Evolutionary conservation across 2,797 vertebrate species (phyloP), one percentile per base, ranked within the genome.

Genomic region (Rachycentron canadum): DNA sequence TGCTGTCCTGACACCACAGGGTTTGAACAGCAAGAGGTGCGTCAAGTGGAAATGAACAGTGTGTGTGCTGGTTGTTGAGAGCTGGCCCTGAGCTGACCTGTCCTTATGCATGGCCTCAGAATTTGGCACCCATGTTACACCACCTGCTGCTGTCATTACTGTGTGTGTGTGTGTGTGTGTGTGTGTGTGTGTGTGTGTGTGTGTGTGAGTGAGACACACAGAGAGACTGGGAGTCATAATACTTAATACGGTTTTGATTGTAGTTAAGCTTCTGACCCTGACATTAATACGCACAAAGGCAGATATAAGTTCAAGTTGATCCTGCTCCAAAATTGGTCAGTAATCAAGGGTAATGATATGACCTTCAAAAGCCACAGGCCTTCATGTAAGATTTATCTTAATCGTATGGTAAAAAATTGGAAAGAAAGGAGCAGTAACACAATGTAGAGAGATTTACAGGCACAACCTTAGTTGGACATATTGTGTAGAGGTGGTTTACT

Each of bases 61-160:
- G 28, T 65, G 73, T 82, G 71, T 70, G 58, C 62, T 11, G 3
- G 53, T 60, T 34, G 49, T 61, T 57, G 65, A 79, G 76, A 47
- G 28, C 49, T 32, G 65, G 53, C 67, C 69, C 72, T 56, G 40
- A 71, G 58, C 72, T 83, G 86, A 89, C 86, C 76, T 71, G 74
- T 74, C 73, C 82, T 87, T 71, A 70, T 75, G 77, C 81, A 74
- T 12, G 10, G 60, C 66, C 68, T 66, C 26, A 30, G 82, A 86
- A 88, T 86, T 78, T 89, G 79, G 83, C 86, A 82, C 55, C 59
- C 50, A 41, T 59, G 60, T 85, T 77, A 49, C 66, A 67, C 74
- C 92, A 92, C 86, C 90, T 92, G 93, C 82, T 90, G 79, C 91
- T 89, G 89, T 90, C 88, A 87, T 49, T 89, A 75, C 52, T 75